These are phyloP conservation scores for Campylorhamphus procurvoides DNA, from an alignment of 2,113 vertebrate species.

Conservation along the genomic window DNA sequence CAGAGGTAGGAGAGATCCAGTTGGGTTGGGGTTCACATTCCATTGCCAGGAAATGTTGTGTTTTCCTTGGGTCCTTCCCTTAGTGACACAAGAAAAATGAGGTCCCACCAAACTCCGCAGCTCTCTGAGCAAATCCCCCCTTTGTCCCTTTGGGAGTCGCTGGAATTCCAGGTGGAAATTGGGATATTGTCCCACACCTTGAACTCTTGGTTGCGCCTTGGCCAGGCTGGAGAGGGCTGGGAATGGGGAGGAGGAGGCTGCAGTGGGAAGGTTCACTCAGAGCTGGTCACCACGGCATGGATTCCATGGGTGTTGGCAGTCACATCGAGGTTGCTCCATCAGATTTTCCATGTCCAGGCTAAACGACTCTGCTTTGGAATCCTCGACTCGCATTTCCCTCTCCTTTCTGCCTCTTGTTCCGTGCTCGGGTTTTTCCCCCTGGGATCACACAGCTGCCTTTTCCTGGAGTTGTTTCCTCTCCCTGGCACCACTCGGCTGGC, in stretches of 20 bases:
- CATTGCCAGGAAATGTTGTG: fast-evolving
- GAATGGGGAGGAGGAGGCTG: fast-evolving
- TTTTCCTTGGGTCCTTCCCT: not conserved
- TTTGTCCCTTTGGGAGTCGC: not conserved
- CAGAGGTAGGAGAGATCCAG: not conserved
- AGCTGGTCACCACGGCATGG: not conserved
- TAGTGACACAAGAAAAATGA: not conserved
- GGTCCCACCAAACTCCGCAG: not conserved
- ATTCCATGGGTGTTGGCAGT: not conserved
- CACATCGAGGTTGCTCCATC: not conserved
- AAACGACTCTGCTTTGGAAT: conserved; percentile 17
- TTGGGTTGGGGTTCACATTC: not conserved
- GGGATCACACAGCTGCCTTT: not conserved
- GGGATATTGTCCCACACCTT: not conserved
- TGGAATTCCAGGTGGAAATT: not conserved
- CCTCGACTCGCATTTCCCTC: conserved; percentile 17
- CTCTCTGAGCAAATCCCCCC: not conserved
- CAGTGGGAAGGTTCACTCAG: not conserved
- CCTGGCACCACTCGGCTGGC: not conserved
- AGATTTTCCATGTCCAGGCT: not conserved
- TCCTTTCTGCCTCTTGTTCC: conserved; percentile 39
- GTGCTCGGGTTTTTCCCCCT: conserved; percentile 32
- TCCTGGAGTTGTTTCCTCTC: conserved; percentile 30
- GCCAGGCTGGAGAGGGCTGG: not conserved
- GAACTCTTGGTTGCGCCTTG: not conserved